Conservation (phyloP, 1,140 invertebrate species). For the Tetramorium simillimum region DNA sequence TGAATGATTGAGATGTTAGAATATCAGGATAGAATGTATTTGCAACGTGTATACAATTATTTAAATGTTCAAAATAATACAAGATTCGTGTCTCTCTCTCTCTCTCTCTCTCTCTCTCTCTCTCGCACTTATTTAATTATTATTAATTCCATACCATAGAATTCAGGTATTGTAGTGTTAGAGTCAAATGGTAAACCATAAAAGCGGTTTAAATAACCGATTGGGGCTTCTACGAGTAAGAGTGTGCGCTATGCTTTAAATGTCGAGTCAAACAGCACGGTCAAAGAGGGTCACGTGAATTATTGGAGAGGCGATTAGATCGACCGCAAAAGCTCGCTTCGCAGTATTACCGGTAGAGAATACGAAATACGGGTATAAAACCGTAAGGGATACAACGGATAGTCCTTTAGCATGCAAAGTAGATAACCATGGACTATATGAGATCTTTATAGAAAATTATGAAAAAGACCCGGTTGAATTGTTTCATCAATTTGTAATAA, state of each 20-base stretch:
- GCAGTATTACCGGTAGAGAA: slow-evolving; percentile 33
- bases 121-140: neutral
- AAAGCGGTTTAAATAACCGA: neutral
- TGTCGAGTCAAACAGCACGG: slow-evolving; percentile 1
- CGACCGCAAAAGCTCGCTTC: slow-evolving; percentile 38
- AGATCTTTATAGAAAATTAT: neutral
- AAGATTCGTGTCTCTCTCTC: too few relatives aligned
- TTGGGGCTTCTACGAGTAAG: neutral
- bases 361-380: slow-evolving; percentile 45
- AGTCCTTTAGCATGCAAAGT: slow-evolving; percentile 28
- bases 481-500: neutral
- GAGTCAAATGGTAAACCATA: neutral
- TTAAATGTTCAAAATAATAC: neutral
- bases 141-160: neutral
- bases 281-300: slow-evolving; percentile 50
- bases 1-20: neutral
- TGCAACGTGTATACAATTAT: neutral
- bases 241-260: neutral
- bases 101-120: too few relatives aligned
- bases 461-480: neutral
- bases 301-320: slow-evolving; percentile 53
- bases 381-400: slow-evolving; percentile 25
- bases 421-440: neutral
- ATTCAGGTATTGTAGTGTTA: neutral
- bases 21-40: neutral